Base-by-base conservation (phyloP, 2,113 vertebrate species). In the Vimba vimba region DNA sequence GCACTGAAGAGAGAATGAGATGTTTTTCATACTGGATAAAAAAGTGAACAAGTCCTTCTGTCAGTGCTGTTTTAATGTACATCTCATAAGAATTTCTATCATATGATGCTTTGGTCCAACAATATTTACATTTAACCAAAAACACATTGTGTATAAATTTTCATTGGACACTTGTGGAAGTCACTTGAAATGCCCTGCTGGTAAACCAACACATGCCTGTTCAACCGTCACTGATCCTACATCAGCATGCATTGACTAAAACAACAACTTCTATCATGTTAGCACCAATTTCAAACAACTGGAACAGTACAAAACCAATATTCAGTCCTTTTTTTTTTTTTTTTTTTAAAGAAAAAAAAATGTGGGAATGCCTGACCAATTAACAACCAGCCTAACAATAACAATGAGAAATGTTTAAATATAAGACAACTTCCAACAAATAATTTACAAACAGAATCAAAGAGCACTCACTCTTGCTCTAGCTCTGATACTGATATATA, bases 271-370 rank as follows among this genome's bases (percentile, higher is more conserved):
- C 23, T 69, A 73, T 83, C 30, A 77, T 43, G 3, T 19, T 75
- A 89, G 88, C 88, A 89, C 85, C 88, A 87, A 79, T 84, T 86
- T 80, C 19, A 79, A 36, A 80, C 78, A 2, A 69, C 15, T 68
- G 57, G 15, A 50, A 68, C n/a, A 77, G 57, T 68, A 76, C 19
- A 60, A 68, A 78, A 71, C 39, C 8, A 8, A 45, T 64, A 27
- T 25, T 23, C 4, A 5, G 8, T 64, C 12, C 0, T 52, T 50
- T 52, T 62, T 43, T 23, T 59, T 3, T 27, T 19, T 36, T 60
- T 17, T 64, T 47, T 23, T 50, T 2, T 23, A 23, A 23, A 39
- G 2, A 57, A 85, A 84, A 84, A 84, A 82, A 82, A 73, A 11
- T 21, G 0, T 73, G 74, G 73, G 73, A 85, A 89, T 82, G 57